A percentile compares a stretch with the other conserved stretches of the same genome.
These are phyloP conservation scores for Tenebrio molitor DNA, from an alignment of 1,140 invertebrate species.

Conservation along the genomic window DNA sequence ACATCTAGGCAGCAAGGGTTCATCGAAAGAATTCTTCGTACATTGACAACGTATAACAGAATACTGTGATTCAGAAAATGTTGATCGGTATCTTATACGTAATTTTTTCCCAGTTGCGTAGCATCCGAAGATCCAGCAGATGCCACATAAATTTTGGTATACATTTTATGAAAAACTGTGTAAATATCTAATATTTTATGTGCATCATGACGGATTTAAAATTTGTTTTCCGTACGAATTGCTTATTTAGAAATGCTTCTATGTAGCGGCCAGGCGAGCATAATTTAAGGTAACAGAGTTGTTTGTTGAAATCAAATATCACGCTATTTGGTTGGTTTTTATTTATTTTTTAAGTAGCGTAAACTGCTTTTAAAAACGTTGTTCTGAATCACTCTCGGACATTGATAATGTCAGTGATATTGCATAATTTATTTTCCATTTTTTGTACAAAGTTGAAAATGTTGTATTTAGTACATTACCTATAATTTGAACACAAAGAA, in stretches of 20 bases:
- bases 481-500: conserved; percentile 23
- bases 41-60: conserved; percentile 19
- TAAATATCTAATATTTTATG: not conserved
- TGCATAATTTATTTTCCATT: conserved; percentile 42
- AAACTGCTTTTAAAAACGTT: not conserved
- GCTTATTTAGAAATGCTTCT: conserved; percentile 14
- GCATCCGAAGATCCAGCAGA: no score
- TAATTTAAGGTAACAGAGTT: conserved; percentile 3
- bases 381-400: conserved; percentile 37
- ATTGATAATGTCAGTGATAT: conserved; percentile 38
- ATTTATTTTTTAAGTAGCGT: no score
- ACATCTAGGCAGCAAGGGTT: no score
- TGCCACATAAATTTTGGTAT: conserved; percentile 17
- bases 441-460: conserved; percentile 33
- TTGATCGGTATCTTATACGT: conserved; percentile 28
- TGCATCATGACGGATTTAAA: not conserved
- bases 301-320: not conserved
- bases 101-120: not conserved
- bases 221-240: not conserved
- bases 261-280: not conserved
- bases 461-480: not conserved
- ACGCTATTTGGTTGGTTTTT: no score
- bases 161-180: not conserved
- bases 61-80: conserved; percentile 33
- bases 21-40: no score